Conservation (phyloP, 2,888 invertebrate species). For the Epinotia bilunana region DNA sequence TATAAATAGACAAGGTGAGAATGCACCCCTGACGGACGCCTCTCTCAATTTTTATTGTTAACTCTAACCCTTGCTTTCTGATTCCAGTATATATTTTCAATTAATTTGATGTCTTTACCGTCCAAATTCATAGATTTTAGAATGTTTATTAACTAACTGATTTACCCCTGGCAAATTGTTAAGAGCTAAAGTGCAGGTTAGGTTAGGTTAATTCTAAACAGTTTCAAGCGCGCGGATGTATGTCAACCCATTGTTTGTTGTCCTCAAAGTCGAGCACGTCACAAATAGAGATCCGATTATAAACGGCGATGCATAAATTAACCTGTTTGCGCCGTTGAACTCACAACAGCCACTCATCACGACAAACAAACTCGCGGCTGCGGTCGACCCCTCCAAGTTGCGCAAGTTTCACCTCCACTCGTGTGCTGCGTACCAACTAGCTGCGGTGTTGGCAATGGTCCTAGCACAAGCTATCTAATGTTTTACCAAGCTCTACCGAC, state of each 20-base stretch:
- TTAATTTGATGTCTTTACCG: too few relatives aligned
- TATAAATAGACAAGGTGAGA: too few relatives aligned
- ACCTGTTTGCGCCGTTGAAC: conserved; percentile 22
- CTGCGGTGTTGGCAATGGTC: neutral
- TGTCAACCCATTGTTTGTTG: neutral
- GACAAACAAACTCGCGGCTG: conserved; percentile 26
- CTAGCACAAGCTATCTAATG: neutral
- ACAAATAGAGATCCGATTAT: conserved; percentile 12
- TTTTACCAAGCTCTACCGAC: neutral
- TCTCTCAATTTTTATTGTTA: too few relatives aligned
- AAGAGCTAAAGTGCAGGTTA: too few relatives aligned
- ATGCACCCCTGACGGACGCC: too few relatives aligned
- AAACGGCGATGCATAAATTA: conserved; percentile 26
- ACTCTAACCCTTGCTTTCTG: too few relatives aligned
- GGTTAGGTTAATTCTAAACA: too few relatives aligned
- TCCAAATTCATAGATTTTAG: too few relatives aligned
- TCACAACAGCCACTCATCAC: conserved; percentile 34
- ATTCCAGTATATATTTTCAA: too few relatives aligned
- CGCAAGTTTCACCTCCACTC: conserved; percentile 14
- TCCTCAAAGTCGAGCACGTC: neutral
- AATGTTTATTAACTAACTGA: too few relatives aligned
- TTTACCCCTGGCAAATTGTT: too few relatives aligned
- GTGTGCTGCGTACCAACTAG: conserved; percentile 17
- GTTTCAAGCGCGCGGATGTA: neutral
- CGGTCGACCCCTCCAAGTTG: conserved; percentile 27